Base-by-base conservation (phyloP, 2,797 vertebrate species). In the Kryptopterus vitreolus region DNA sequence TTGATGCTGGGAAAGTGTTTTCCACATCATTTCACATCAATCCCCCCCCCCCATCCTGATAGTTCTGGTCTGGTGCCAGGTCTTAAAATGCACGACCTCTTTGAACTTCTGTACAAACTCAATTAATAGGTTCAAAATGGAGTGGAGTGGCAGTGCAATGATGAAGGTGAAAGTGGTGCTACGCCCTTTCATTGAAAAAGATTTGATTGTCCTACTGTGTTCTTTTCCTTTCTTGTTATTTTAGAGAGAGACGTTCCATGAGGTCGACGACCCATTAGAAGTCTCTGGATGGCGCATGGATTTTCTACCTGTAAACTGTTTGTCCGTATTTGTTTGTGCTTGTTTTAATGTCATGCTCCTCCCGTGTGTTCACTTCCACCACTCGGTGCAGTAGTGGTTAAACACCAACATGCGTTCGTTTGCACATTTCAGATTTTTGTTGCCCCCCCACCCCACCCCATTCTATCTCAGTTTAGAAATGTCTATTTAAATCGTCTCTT, bases 231-330 rank as follows among this genome's bases (percentile, higher is more conserved):
- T 68, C 0, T 73, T 18, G 4, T 46, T 20, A 18, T 79, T 79
- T 29, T 33, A 88, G 88, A 87, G 68, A 79, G 83, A 80, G 85
- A 84, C 29, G 69, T 77, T 72, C 83, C 83, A 68, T 88, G 87
- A 88, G 46, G 10, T 20, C 43, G 43, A 22, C 78, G 10, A 43
- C 43, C 68, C 7, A 59, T 16, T 18, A 48, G 62, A 26, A 55
- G 53, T 83, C 61, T 69, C 76, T 43, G 70, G 58, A 77, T 48
- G 55, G 43, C 71, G 79, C 24, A 53, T 74, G 33, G 46, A n/a
- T 43, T 29, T 78, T 77, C 76, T 63, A 80, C 78, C 81, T 81
- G 80, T 74, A 84, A 81, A 43, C 31, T 68, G 65, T 48, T 57
- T 78, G 78, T 85, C 61, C 66, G 66, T 72, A 35, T 52, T 35